phyloP scores from a whole-genome alignment of 1,140 invertebrate species.

The Sinella curviseta region DNA sequence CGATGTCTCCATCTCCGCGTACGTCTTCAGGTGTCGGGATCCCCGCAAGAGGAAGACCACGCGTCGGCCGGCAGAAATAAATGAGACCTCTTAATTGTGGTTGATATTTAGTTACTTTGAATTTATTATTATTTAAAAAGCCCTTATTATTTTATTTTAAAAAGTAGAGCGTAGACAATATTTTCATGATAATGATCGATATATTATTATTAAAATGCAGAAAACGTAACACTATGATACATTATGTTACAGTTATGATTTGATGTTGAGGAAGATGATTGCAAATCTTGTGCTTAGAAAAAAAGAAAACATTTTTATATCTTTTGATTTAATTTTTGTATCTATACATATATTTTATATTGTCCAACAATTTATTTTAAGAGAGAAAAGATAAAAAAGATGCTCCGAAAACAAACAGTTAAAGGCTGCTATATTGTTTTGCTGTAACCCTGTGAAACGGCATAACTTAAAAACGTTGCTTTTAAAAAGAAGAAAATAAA shows the following conservation, averaged over 20 bases:
- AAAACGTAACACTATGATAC: no score
- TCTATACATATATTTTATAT: no score
- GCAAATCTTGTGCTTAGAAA: no score
- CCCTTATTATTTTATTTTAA: not conserved
- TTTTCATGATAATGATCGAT: no score
- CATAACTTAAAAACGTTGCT: not conserved
- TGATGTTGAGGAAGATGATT: no score
- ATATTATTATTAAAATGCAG: no score
- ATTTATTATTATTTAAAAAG: not conserved
- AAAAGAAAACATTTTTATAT: no score
- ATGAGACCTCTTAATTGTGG: constrained; percentile 2
- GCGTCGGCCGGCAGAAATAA: constrained; percentile 18
- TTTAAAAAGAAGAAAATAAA: not conserved
- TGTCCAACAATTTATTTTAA: no score
- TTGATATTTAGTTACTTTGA: constrained; percentile 2
- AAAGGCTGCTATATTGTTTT: not conserved
- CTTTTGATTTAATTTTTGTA: no score
- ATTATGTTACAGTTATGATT: no score
- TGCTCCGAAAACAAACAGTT: no score
- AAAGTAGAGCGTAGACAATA: not conserved
- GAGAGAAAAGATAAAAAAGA: no score
- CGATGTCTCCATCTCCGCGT: constrained; percentile 62
- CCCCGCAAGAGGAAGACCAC: constrained; percentile 47
- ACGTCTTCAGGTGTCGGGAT: constrained; percentile 61
- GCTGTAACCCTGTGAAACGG: not conserved